Conservation (phyloP, 2,797 vertebrate species). For the Phoeniculus purpureus region DNA sequence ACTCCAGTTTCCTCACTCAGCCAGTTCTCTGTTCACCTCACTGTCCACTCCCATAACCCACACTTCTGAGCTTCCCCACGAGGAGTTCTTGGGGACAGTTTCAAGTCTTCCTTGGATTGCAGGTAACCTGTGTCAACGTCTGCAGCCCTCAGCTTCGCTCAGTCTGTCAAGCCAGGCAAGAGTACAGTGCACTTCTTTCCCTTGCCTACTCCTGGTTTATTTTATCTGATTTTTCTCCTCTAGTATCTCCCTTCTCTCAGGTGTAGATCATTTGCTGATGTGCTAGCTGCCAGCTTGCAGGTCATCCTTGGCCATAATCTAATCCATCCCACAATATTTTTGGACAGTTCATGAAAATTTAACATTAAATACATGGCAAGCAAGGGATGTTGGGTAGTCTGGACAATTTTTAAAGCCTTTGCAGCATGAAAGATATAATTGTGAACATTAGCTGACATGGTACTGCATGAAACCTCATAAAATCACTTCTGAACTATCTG, state of each 20-base stretch:
- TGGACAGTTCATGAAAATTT: background rate
- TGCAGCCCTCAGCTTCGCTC: background rate
- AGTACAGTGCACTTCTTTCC: background rate
- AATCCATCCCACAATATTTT: background rate
- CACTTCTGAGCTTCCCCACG: no score
- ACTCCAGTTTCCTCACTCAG: no score
- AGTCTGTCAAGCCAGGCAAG: background rate
- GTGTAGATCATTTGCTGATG: background rate
- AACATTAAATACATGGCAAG: background rate
- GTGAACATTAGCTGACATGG: background rate
- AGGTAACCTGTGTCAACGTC: background rate
- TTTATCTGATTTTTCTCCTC: background rate
- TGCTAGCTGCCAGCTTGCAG: background rate
- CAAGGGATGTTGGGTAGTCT: background rate
- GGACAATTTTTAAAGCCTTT: background rate
- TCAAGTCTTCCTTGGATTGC: background rate
- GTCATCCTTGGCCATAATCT: background rate
- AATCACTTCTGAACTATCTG: background rate
- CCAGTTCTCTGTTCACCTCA: no score
- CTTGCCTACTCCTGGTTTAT: background rate
- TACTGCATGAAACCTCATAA: background rate
- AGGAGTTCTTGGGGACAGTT: no score
- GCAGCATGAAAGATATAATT: background rate
- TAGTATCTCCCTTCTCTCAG: background rate
- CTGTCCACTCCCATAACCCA: no score